These are phyloP conservation scores for Perccottus glenii DNA, from an alignment of 2,113 vertebrate species.

Conservation along the genomic window DNA sequence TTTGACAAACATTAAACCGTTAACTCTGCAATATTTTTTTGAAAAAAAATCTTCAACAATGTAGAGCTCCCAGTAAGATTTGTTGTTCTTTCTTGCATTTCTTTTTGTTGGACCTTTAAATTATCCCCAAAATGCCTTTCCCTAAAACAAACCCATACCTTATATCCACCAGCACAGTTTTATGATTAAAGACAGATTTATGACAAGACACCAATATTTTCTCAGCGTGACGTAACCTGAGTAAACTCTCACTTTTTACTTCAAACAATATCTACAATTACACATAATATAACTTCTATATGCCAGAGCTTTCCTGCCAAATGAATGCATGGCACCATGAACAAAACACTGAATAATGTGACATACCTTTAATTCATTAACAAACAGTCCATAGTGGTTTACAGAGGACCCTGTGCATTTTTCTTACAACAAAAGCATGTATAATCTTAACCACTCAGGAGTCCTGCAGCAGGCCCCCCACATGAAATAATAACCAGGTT, in stretches of 20 bases:
- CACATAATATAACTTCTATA: neutral
- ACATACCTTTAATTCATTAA: slow-evolving; percentile 36
- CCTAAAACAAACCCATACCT: no score
- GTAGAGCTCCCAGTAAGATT: no score
- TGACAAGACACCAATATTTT: neutral
- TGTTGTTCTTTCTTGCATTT: no score
- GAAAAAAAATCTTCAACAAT: no score
- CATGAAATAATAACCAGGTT: slow-evolving; percentile 39
- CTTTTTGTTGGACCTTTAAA: no score
- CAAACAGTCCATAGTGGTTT: neutral
- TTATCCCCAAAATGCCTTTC: slow-evolving; percentile 4
- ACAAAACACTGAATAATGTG: neutral
- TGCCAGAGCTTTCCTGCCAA: neutral
- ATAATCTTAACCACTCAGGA: slow-evolving; percentile 1
- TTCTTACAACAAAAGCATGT: neutral
- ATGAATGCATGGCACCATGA: neutral
- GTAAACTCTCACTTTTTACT: neutral
- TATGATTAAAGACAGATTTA: neutral
- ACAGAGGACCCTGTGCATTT: no score
- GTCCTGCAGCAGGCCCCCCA: slow-evolving; percentile 5
- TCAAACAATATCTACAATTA: neutral
- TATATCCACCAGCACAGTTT: no score
- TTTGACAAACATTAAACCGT: no score
- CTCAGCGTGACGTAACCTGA: slow-evolving; percentile 1
- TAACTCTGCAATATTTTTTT: no score